These are phyloP conservation scores for Drosophila siamana DNA, from an alignment of 2,888 invertebrate species.

Conservation along the genomic window DNA sequence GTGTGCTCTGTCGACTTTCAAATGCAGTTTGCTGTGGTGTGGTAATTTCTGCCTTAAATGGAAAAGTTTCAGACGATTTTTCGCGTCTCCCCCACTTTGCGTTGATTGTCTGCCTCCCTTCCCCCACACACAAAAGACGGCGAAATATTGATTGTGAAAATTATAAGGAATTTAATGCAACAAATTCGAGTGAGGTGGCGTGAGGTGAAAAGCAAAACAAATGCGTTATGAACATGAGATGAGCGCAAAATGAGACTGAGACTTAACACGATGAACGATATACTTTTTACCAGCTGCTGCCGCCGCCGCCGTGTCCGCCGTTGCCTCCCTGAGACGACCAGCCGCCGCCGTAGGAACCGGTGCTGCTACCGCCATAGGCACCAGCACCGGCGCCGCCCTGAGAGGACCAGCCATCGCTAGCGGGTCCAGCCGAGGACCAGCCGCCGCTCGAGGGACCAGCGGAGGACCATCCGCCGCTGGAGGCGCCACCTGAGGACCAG, in stretches of 20 bases:
- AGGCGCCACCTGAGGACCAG: slow-evolving; percentile 26
- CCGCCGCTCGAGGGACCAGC: slow-evolving; percentile 42
- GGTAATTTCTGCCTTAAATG: slow-evolving; percentile 59
- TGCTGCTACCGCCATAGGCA: slow-evolving; percentile 16
- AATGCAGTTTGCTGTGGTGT: slow-evolving; percentile 45
- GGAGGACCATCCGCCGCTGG: slow-evolving; percentile 48
- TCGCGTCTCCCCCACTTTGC: slow-evolving; percentile 3
- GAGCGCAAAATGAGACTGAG: slow-evolving; percentile 24
- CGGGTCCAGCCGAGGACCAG: slow-evolving; percentile 36
- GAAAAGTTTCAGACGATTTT: slow-evolving; percentile 69
- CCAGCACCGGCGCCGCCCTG: slow-evolving; percentile 37
- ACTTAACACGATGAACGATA: slow-evolving; percentile 50
- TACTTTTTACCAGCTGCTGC: slow-evolving; percentile 60
- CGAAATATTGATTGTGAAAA: slow-evolving; percentile 60
- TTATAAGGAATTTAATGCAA: slow-evolving; percentile 72
- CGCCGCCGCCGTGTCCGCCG: slow-evolving; percentile 47
- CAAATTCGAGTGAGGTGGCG: slow-evolving; percentile 42
- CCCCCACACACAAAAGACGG: background rate
- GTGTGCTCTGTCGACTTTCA: slow-evolving; percentile 23
- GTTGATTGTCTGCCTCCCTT: too few relatives aligned
- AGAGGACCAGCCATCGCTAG: slow-evolving; percentile 44
- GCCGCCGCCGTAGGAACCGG: slow-evolving; percentile 26
- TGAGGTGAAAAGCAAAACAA: slow-evolving; percentile 10
- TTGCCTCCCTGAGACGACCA: slow-evolving; percentile 44
- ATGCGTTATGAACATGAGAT: slow-evolving; percentile 42